Evolutionary conservation across 2,113 vertebrate species (phyloP), one percentile per base, ranked within the genome.

Genomic region (Oceanites oceanicus): DNA sequence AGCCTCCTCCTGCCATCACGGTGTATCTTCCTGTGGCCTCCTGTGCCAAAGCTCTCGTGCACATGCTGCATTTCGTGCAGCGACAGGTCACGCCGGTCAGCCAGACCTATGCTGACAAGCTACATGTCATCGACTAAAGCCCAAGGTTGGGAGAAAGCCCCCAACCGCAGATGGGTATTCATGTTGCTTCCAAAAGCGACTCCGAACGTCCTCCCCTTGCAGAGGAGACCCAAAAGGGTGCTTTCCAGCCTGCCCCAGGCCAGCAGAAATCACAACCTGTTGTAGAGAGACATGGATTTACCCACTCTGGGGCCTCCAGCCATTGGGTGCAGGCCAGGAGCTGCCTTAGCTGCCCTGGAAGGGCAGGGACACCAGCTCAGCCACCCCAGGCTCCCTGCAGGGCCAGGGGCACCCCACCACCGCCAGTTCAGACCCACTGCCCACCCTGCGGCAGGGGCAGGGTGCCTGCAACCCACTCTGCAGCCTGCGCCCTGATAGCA

Each of bases 301-400:
- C 2, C 25, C 32, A 47, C 45, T 19, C n/a, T 7, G 22, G 25
- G 13, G 40, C 32, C 49, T 92, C 14, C 17, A 65, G 70, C 19
- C 2, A 0, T 5, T 15, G 23, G 47, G 62, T 1, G 0, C 40
- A 42, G 75, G 36, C n/a, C 75, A 52, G 52, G 36, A 91, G 47
- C 34, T 34, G 32, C 66, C 62, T 29, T 4, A 27, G 50, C 66
- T 45, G 53, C 83, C 20, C 27, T 9, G 17, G 14, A 2, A 0
- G 76, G 30, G 59, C 80, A 63, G 14, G 32, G 11, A 70, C 42
- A 34, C 34, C 56, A 32, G 34, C 44, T 61, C 40, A 66, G 50
- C 23, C 19, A 4, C 27, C 15, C n/a, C 0, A 2, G 56, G 63
- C 50, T 81, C 70, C 34, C 44, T 1, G 0, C 1, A 0, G 32